phyloP scores from a whole-genome alignment of 2,113 vertebrate genomes.

The Corvus cornix region DNA sequence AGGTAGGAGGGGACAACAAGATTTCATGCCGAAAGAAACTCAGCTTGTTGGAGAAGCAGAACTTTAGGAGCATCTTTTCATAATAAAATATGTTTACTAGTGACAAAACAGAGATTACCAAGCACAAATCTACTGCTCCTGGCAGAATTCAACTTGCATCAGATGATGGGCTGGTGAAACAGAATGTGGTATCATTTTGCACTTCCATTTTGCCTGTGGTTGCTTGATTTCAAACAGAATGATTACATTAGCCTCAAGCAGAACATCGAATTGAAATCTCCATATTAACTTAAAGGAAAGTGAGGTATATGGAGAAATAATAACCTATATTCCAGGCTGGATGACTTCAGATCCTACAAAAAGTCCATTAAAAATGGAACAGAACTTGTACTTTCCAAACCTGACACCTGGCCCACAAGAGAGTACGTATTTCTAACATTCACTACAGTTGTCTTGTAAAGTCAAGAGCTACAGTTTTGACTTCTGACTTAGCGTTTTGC shows the following conservation, averaged over 20 bases:
- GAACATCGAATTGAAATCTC: background rate
- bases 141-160: constrained; percentile 8
- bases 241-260: background rate
- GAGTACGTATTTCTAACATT: background rate
- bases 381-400: background rate
- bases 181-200: background rate
- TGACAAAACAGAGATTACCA: constrained; percentile 3
- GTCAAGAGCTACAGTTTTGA: background rate
- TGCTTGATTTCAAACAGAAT: constrained; percentile 7
- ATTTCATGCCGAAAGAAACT: background rate
- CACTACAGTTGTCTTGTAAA: background rate
- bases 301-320: background rate
- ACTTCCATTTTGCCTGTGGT: background rate
- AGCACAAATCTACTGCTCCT: background rate
- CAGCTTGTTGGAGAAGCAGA: background rate
- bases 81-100: background rate
- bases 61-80: background rate
- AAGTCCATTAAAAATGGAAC: background rate
- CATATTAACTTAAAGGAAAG: background rate
- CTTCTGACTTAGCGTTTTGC: background rate
- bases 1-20: background rate
- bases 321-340: background rate
- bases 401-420: background rate
- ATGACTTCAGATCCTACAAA: background rate
- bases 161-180: background rate